Evolutionary conservation across 2,113 vertebrate species (phyloP).

Genomic region (Phasianus colchicus): DNA sequence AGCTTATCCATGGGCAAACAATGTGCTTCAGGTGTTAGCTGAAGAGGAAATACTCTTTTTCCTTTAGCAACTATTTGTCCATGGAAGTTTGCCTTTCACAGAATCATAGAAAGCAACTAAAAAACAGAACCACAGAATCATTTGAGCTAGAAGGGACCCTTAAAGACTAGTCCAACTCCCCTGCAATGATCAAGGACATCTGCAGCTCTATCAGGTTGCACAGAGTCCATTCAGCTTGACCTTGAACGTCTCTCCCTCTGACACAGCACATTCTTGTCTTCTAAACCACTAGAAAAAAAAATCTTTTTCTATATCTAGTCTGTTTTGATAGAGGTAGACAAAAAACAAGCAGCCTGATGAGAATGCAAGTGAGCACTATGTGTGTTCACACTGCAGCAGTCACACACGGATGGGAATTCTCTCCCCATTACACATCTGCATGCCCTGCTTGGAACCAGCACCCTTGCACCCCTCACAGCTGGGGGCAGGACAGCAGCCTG

Average conservation of each 20-base stretch:
- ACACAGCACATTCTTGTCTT: not conserved
- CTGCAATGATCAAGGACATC: no score
- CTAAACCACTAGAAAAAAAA: not conserved
- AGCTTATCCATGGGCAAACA: not conserved
- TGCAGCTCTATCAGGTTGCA: no score
- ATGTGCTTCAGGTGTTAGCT: not conserved
- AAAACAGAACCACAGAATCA: no score
- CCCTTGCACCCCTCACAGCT: not conserved
- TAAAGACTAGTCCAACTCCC: no score
- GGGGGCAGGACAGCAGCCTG: not conserved
- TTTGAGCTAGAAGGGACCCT: no score
- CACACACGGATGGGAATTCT: not conserved
- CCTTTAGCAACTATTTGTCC: not conserved
- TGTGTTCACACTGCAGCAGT: not conserved
- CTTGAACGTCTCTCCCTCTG: no score
- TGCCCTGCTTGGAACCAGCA: not conserved
- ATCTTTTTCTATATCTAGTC: not conserved
- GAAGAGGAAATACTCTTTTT: not conserved
- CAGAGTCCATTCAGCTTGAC: no score
- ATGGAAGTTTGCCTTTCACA: not conserved
- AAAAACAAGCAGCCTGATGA: not conserved
- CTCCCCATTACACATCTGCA: not conserved
- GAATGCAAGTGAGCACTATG: accelerated
- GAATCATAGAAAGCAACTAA: no score
- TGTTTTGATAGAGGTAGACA: not conserved